phyloP scores from a whole-genome alignment of 2,888 invertebrate genomes.

The Eupeodes luniger region DNA sequence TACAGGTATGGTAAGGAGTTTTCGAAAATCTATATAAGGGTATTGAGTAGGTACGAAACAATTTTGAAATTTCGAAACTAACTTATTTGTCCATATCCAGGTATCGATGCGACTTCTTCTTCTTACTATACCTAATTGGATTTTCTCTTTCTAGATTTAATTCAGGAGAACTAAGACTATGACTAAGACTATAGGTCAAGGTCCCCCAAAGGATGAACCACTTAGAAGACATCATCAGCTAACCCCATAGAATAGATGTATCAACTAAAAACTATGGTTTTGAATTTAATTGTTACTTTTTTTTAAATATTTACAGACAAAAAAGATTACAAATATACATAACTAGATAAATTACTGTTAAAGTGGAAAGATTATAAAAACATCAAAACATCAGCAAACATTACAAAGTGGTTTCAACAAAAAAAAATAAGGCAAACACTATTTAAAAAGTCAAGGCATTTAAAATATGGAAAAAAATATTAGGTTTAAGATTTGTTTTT shows the following conservation, averaged over 20 bases:
- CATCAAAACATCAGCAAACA: constrained; percentile 33
- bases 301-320: constrained; percentile 28
- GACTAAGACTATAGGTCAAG: no score
- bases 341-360: neutral
- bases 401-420: constrained; percentile 17
- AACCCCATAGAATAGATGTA: neutral
- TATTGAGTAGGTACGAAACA: neutral
- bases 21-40: no score
- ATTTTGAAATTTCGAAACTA: constrained; percentile 25
- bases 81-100: constrained; percentile 68
- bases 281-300: constrained; percentile 9
- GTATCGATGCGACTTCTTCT: constrained; percentile 66
- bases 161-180: neutral
- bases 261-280: constrained; percentile 1
- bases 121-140: constrained; percentile 23
- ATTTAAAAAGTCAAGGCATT: constrained; percentile 43
- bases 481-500: neutral
- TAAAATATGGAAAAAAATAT: neutral
- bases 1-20: neutral
- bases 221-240: neutral
- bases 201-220: neutral
- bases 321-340: constrained; percentile 2
- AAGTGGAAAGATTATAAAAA: constrained; percentile 33
- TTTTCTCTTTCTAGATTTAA: neutral
- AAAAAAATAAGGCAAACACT: neutral